These are phyloP conservation scores for Anomalospiza imberbis DNA, from an alignment of 2,797 vertebrate species.

Conservation along the genomic window DNA sequence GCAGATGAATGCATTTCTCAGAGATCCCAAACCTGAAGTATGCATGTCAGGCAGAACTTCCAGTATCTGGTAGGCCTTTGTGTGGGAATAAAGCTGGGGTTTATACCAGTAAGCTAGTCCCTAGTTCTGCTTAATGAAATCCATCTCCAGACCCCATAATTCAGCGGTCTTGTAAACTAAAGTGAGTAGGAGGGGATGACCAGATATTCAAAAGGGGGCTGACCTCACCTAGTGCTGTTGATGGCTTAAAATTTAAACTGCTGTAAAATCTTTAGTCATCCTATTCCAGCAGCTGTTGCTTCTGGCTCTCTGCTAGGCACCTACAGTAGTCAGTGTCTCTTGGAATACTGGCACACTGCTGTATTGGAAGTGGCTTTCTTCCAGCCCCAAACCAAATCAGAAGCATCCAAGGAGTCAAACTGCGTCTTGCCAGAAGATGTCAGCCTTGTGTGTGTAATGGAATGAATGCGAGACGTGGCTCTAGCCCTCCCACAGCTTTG, in stretches of 20 bases:
- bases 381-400: not conserved
- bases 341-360: not conserved
- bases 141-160: accelerated
- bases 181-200: not conserved
- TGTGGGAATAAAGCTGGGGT: not conserved
- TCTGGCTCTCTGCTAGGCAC: not conserved
- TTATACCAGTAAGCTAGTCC: not conserved
- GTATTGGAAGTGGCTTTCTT: not conserved
- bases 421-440: slow-evolving; percentile 68
- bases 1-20: not conserved
- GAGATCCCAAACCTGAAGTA: not conserved
- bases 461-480: not conserved
- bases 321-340: not conserved
- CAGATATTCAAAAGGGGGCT: not conserved
- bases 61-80: accelerated
- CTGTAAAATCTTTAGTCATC: no score
- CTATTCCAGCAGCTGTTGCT: not conserved
- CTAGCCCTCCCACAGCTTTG: not conserved
- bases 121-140: not conserved
- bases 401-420: not conserved
- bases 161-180: not conserved
- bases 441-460: slow-evolving; percentile 57
- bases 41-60: not conserved
- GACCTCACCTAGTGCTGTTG: not conserved
- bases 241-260: not conserved